Evolutionary conservation across 2,888 invertebrate species (phyloP).

Genomic region (Dryocosmus kuriphilus): DNA sequence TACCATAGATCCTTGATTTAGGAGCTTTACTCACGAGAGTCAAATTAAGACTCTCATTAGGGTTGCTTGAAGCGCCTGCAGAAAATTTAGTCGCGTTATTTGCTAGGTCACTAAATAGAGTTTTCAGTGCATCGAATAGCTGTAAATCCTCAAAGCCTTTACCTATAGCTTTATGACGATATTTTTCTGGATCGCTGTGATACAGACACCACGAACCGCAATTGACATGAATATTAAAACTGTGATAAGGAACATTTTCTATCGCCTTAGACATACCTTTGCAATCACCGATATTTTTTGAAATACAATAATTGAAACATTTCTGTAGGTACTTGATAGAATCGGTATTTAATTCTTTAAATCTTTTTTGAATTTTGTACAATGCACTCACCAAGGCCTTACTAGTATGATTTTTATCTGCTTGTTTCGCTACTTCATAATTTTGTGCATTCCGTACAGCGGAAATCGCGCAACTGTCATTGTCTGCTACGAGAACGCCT

Average conservation of each 20-base stretch:
- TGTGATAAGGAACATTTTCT: constrained; percentile 34
- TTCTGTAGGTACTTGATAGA: constrained; percentile 46
- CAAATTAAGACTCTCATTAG: too few species aligned
- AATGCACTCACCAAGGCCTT: too few species aligned
- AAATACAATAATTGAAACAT: constrained; percentile 44
- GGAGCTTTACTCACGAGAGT: too few species aligned
- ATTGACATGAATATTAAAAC: constrained; percentile 19
- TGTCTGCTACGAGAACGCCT: too few species aligned
- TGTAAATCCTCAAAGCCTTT: constrained; percentile 7
- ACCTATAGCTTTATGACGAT: neutral
- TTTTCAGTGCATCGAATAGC: neutral
- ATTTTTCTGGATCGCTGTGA: neutral
- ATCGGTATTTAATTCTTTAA: constrained; percentile 10
- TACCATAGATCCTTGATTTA: too few species aligned
- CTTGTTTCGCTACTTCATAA: neutral
- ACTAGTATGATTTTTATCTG: too few species aligned
- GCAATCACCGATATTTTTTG: neutral
- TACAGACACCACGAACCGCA: neutral
- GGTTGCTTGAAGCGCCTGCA: constrained; percentile 16
- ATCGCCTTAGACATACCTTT: constrained; percentile 36
- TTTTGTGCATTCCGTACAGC: neutral
- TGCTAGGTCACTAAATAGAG: constrained; percentile 7
- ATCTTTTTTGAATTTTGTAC: too few species aligned
- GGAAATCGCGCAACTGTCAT: neutral
- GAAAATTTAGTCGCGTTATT: neutral